Evolutionary conservation across 2,888 invertebrate genomes (phyloP), one percentile per base, ranked within the genome.

Genomic region (Nephrotoma flavescens): DNA sequence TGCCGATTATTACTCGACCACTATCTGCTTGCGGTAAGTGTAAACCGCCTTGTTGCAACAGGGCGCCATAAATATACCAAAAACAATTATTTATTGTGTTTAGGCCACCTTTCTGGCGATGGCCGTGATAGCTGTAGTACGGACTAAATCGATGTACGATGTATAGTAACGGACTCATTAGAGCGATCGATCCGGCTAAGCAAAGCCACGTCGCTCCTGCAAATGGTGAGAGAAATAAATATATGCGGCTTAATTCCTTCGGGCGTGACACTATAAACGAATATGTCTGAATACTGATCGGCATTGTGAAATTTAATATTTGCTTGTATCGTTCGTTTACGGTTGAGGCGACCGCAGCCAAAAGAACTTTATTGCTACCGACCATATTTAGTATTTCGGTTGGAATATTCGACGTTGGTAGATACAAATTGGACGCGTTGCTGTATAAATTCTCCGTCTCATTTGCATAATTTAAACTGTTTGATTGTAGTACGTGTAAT

Each of bases 1-100:
- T 95, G 0, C 97, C 97, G 0, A 98, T 94, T 3, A 98, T 93
- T 6, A 97, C 91, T 6, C 98, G 94, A 2, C 97, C 97, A 89
- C 97, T 97, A 90, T 97, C 96, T 0, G 97, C 96, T 86, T 94
- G 93, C 0, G 98, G 98, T 45, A 97, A 92, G 89, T 96, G 95
- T 94, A 96, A 96, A 4, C 97, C 97, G 96, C 97, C 97, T 95
- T 98, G 97, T 89, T 98, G 97, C 57, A 98, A 92, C 86, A 98
- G 92, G 1, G 98, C 97, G 0, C 98, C 98, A 89, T 97, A 98
- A 90, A 97, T 94, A 89, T 98, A 98, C 91, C 92, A 93, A 86
- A 92, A 92, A 87, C 90, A 91, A 87, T 90, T 91, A 52, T 90
- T 90, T 2, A 92, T 85, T 19, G 90, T 91, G 12, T 89, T 91